Conservation (phyloP, 1,140 invertebrate genomes). For the Coptotermes formosanus region DNA sequence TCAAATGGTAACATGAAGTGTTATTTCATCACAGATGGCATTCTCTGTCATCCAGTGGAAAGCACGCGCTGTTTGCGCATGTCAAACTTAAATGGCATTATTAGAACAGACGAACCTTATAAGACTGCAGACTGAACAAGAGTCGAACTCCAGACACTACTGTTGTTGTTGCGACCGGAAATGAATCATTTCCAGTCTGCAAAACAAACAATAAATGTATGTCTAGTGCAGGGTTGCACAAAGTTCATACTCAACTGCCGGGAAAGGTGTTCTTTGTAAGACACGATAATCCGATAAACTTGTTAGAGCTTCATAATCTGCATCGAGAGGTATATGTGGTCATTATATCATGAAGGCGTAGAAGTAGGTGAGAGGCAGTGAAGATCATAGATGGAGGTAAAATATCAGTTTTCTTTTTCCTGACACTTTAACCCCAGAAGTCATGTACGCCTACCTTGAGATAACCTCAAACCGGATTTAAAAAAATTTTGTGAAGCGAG, state of each 20-base stretch:
- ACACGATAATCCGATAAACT: no score
- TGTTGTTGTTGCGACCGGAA: neutral
- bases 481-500: no score
- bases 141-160: slow-evolving; percentile 8
- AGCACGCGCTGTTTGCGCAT: neutral
- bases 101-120: slow-evolving; percentile 5
- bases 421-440: no score
- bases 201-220: slow-evolving; percentile 13
- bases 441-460: no score
- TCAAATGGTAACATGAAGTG: neutral
- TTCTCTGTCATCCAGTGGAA: neutral
- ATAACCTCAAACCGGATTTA: no score
- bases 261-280: no score
- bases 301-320: no score
- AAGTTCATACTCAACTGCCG: neutral
- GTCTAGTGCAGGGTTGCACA: neutral
- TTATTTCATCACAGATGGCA: neutral
- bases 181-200: neutral
- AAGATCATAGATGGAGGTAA: no score
- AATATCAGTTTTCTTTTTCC: no score
- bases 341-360: no score
- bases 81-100: slow-evolving; percentile 10
- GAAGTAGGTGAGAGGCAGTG: no score
- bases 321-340: no score
- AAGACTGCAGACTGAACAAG: slow-evolving; percentile 5